phyloP scores from a whole-genome alignment of 2,888 invertebrate genomes.

The Caenorhabditis doughertyi region DNA sequence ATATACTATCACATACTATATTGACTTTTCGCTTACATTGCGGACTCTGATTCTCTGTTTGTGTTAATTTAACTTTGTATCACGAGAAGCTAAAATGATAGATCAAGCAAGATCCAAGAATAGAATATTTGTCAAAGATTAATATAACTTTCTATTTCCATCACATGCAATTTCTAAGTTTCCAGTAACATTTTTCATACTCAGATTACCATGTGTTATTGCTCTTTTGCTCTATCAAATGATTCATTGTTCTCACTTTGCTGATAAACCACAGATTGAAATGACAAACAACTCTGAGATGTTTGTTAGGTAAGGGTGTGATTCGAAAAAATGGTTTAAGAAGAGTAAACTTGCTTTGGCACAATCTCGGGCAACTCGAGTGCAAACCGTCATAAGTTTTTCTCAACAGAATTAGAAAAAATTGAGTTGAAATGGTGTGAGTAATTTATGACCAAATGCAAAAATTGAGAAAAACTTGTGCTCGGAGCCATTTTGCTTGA shows the following conservation, averaged over 20 bases:
- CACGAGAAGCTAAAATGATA: conserved; percentile 55
- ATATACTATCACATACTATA: conserved; percentile 25
- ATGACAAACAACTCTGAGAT: conserved; percentile 46
- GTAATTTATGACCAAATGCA: no score
- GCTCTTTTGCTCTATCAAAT: not conserved
- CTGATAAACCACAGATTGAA: conserved; percentile 48
- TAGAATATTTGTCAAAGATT: conserved; percentile 34
- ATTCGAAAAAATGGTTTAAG: conserved; percentile 29
- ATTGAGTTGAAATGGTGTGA: no score
- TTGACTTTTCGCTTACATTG: conserved; percentile 53
- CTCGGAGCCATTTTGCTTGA: no score
- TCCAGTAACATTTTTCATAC: not conserved
- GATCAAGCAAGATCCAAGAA: conserved; percentile 41
- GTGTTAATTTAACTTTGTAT: conserved; percentile 40
- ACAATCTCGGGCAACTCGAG: not conserved
- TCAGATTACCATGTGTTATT: not conserved
- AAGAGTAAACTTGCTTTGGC: not conserved
- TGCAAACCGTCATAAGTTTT: conserved; percentile 12
- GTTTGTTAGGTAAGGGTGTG: conserved; percentile 22
- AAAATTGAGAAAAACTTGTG: no score
- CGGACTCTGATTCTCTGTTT: conserved; percentile 33
- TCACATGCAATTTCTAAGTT: not conserved
- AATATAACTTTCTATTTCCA: conserved; percentile 24
- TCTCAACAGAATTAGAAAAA: no score
- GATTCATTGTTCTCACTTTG: conserved; percentile 49